Evolutionary conservation across 1,140 invertebrate species (phyloP).

Genomic region (Formica exsecta): DNA sequence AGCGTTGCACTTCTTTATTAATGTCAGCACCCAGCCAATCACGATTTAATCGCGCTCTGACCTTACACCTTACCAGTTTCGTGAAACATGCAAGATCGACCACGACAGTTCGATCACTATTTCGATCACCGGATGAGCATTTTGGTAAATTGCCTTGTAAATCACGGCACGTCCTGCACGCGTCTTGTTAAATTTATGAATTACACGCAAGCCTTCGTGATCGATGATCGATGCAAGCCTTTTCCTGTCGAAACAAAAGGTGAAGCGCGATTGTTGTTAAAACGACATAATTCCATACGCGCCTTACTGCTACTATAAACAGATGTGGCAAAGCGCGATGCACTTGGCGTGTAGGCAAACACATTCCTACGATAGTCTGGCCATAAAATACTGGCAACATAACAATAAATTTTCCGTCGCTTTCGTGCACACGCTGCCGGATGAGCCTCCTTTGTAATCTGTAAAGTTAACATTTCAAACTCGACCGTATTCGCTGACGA

Average conservation of each 20-base stretch:
- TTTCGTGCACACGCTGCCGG: constrained; percentile 53
- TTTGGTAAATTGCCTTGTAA: constrained; percentile 56
- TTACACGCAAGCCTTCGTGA: constrained; percentile 62
- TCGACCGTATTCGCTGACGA: constrained; percentile 23
- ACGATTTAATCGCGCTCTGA: constrained; percentile 41
- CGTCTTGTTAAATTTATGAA: constrained; percentile 62
- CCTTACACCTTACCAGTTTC: constrained; percentile 42
- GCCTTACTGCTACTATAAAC: constrained; percentile 16
- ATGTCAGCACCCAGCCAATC: constrained; percentile 40
- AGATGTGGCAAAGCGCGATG: constrained; percentile 19
- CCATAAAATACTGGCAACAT: constrained; percentile 57
- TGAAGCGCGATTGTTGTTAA: constrained; percentile 31
- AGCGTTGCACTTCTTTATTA: constrained; percentile 50
- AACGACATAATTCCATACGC: constrained; percentile 59
- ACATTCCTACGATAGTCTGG: constrained; percentile 57
- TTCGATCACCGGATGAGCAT: constrained; percentile 57
- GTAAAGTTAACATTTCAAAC: constrained; percentile 49
- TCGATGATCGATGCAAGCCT: constrained; percentile 32
- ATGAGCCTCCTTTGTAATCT: constrained; percentile 52
- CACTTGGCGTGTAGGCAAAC: constrained; percentile 61
- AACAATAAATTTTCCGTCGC: constrained; percentile 62
- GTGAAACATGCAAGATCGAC: constrained; percentile 43
- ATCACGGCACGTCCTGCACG: constrained; percentile 54
- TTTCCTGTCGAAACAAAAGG: constrained; percentile 28
- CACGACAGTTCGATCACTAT: constrained; percentile 54